Percentiles rank a stretch among this genome's conserved stretches.
These are phyloP conservation scores for Ephialtes manifestator DNA, from an alignment of 2,888 invertebrate species.

Conservation along the genomic window DNA sequence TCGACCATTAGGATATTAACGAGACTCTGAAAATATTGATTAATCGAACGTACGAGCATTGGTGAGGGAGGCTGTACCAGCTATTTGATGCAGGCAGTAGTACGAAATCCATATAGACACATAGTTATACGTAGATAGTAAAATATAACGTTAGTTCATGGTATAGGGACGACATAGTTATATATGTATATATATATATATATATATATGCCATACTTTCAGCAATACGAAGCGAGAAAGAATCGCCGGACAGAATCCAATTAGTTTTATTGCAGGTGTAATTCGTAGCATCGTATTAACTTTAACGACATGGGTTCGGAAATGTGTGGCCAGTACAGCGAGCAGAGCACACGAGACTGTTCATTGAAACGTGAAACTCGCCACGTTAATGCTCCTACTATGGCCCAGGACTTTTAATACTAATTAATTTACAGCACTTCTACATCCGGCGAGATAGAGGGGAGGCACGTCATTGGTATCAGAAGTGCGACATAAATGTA, in stretches of 20 bases:
- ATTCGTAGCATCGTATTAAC: constrained; percentile 71
- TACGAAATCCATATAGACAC: constrained; percentile 23
- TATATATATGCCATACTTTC: constrained; percentile 49
- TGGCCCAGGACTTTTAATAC: constrained; percentile 64
- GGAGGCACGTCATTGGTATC: constrained; percentile 45
- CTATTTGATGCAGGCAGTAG: background rate
- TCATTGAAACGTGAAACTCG: constrained; percentile 69
- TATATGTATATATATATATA: constrained; percentile 26
- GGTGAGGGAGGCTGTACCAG: constrained; percentile 20
- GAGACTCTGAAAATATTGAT: constrained; percentile 61
- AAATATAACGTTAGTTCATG: constrained; percentile 38
- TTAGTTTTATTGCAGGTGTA: constrained; percentile 72
- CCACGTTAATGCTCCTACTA: constrained; percentile 63
- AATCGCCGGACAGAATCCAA: constrained; percentile 67
- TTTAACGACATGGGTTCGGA: constrained; percentile 68
- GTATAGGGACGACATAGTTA: constrained; percentile 11
- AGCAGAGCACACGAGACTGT: constrained; percentile 39
- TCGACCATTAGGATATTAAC: constrained; percentile 50
- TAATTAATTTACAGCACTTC: constrained; percentile 69
- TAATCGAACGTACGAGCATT: constrained; percentile 56
- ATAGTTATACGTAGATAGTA: background rate
- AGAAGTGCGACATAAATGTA: background rate
- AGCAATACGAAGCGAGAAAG: constrained; percentile 53
- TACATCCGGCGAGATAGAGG: constrained; percentile 39
- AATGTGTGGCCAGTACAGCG: constrained; percentile 48